These are phyloP conservation scores for Diplolepis rosae DNA, from an alignment of 2,888 invertebrate genomes.

Conservation along the genomic window DNA sequence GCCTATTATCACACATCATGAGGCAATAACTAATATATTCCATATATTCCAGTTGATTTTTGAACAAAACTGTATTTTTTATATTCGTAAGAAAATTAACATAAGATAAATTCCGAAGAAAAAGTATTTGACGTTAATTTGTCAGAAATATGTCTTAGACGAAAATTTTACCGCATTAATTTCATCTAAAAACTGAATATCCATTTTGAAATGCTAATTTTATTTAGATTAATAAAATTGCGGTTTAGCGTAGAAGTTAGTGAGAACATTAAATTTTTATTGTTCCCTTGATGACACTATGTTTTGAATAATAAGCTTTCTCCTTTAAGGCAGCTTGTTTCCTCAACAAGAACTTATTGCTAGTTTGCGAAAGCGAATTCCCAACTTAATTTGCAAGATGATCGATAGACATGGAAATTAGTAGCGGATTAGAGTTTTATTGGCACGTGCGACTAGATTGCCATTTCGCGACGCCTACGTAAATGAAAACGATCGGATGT, in stretches of 20 bases:
- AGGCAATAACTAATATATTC: too few species aligned
- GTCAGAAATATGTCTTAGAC: too few species aligned
- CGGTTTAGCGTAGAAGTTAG: not conserved
- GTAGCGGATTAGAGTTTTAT: not conserved
- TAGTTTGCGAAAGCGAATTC: conserved; percentile 7
- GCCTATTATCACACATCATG: too few species aligned
- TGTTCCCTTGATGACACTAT: too few species aligned
- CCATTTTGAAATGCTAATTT: not conserved
- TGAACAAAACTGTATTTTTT: too few species aligned
- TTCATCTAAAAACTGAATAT: too few species aligned
- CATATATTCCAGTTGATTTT: too few species aligned
- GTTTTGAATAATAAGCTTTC: not conserved
- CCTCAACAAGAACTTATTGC: not conserved
- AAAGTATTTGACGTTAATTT: too few species aligned
- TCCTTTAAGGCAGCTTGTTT: not conserved
- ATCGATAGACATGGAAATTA: conserved; percentile 25
- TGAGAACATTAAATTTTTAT: not conserved
- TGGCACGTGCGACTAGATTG: conserved; percentile 22
- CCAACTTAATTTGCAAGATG: not conserved
- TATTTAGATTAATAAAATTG: not conserved
- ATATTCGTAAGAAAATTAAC: too few species aligned
- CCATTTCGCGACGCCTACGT: conserved; percentile 7
- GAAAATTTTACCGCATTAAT: too few species aligned
- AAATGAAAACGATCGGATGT: not conserved
- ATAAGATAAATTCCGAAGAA: too few species aligned